A percentile compares a stretch with the other conserved stretches of the same genome.
Conservation (phyloP, 2,888 invertebrate species). For the Aphidoletes aphidimyza region DNA sequence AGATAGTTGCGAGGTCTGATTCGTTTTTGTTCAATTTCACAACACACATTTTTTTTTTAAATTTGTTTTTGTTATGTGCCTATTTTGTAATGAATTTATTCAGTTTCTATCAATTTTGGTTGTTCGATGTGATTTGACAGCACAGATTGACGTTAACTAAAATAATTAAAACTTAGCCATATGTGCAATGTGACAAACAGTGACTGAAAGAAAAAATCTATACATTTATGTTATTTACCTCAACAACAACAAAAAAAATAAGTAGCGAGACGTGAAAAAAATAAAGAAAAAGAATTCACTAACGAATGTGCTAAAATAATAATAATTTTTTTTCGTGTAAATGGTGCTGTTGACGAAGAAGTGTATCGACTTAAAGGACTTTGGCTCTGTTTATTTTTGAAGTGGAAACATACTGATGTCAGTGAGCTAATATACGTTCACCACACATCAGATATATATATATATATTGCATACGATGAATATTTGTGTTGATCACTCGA, state of each 20-base stretch:
- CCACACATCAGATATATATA: background rate
- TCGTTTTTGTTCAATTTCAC: no score
- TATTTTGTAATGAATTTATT: constrained; percentile 8
- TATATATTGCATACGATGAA: background rate
- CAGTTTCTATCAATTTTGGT: background rate
- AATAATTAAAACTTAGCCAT: no score
- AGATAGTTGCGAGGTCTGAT: constrained; percentile 7
- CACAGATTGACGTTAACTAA: background rate
- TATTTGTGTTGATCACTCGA: no score
- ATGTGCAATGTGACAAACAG: no score
- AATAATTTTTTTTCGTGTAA: background rate
- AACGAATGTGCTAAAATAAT: background rate
- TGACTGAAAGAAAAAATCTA: no score
- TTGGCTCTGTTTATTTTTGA: constrained; percentile 4
- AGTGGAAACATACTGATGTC: constrained; percentile 3
- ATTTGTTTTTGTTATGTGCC: constrained; percentile 10
- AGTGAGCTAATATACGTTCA: no score
- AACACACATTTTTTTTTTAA: background rate
- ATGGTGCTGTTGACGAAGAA: background rate
- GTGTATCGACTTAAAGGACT: background rate
- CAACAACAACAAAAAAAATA: background rate
- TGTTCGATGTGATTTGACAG: background rate
- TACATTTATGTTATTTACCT: no score
- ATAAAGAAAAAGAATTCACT: no score
- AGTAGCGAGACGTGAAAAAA: no score